Base-by-base conservation (phyloP, 2,888 invertebrate species). In the Cryptops parisi region DNA sequence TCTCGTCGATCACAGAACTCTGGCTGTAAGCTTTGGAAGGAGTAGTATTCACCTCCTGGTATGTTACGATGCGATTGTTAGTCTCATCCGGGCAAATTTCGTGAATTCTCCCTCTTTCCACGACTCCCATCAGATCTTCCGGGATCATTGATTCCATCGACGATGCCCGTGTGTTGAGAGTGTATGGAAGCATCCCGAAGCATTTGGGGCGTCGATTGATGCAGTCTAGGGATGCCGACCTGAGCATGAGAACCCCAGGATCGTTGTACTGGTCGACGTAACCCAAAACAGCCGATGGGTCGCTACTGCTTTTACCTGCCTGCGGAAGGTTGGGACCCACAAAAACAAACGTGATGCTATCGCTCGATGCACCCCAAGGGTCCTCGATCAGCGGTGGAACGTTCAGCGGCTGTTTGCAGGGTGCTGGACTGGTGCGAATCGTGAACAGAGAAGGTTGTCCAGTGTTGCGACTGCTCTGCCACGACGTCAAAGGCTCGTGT, bases 131-230 rank as follows among this genome's bases (percentile, higher is more conserved):
- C n/a, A 52, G 27, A 21, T 52, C 52, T 21, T 43, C 44, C 21
- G 52, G 52, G 21, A 52, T 45, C 52, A 52, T 52, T 17, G 52
- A 52, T 26, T 52, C 52, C 52, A 52, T 52, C 2, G 52, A 52
- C 23, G 45, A n/a, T 15, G 52, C 52, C 22, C 52, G 24, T 25
- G 52, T 45, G 27, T 38, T 27, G 27, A 52, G 23, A 39, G 23
- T 50, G 26, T 41, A 40, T 17, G 19, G 52, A 15, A 45, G 25
- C 44, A 43, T 43, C 17, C 45, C 33, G 23, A 22, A 12, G 33
- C 33, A 33, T 33, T 15, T 6, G 23, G 6, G 46, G 26, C 33
- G 26, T 4, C 5, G 47, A 27, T n/a, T 25, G 45, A 52, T 45
- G 45, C 45, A 45, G 12, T 52, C 52, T 12, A 52, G 39, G 17